phyloP scores from a whole-genome alignment of 1,140 invertebrate genomes.

The Drosophila bipectinata region DNA sequence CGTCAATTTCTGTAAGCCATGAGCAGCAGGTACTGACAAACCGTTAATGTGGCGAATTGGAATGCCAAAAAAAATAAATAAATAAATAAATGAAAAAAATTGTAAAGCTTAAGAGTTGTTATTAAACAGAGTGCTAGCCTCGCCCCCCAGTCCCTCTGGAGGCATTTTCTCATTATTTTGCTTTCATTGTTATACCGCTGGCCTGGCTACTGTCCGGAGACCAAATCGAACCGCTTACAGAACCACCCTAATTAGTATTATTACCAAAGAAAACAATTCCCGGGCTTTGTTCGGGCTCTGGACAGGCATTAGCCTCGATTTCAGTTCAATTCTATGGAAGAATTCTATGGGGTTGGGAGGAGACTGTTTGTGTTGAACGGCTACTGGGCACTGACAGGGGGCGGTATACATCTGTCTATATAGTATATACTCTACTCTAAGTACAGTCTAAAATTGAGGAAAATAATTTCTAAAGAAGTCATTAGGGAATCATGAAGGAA shows the following conservation, averaged over 20 bases:
- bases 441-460: no score
- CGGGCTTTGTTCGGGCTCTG: slow-evolving; percentile 44
- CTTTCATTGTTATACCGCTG: slow-evolving; percentile 12
- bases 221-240: slow-evolving; percentile 46
- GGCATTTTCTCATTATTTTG: slow-evolving; percentile 65
- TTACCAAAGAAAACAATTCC: slow-evolving; percentile 77
- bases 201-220: slow-evolving; percentile 7
- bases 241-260: slow-evolving; percentile 79
- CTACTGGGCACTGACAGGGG: slow-evolving; percentile 17
- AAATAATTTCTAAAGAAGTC: no score
- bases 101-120: slow-evolving; percentile 48
- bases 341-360: no score
- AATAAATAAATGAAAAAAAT: slow-evolving; percentile 3
- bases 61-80: slow-evolving; percentile 34
- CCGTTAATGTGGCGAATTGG: slow-evolving; percentile 70
- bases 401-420: no score
- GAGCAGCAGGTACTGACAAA: slow-evolving; percentile 26
- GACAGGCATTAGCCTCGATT: slow-evolving; percentile 69
- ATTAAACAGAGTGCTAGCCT: slow-evolving; percentile 24
- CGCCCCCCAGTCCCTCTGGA: slow-evolving; percentile 8
- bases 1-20: slow-evolving; percentile 20
- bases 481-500: no score
- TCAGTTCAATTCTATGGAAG: slow-evolving; percentile 22
- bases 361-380: neutral
- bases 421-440: no score